Conservation (phyloP, 2,888 invertebrate species). For the Agonopterix subpropinquella region DNA sequence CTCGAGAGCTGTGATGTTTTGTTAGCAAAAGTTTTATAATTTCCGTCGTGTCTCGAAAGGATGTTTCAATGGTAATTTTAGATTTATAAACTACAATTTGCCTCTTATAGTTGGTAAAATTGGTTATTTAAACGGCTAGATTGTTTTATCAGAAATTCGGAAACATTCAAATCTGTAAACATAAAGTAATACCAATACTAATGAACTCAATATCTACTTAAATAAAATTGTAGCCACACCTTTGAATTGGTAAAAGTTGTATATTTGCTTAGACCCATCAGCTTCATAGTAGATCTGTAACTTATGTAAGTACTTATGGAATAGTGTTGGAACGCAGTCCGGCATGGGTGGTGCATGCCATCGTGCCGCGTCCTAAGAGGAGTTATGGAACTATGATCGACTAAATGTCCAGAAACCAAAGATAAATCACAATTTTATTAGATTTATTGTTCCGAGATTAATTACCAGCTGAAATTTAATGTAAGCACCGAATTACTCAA, state of each 20-base stretch:
- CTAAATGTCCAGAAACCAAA: conserved; percentile 62
- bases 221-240: not conserved
- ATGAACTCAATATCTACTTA: conserved; percentile 14
- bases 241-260: conserved; percentile 51
- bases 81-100: conserved; percentile 50
- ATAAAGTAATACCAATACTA: conserved; percentile 22
- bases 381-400: conserved; percentile 65
- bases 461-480: conserved; percentile 52
- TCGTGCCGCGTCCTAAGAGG: conserved; percentile 40
- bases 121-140: conserved; percentile 30
- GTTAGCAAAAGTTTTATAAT: conserved; percentile 45
- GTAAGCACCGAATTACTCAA: conserved; percentile 54
- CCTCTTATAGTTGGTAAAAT: conserved; percentile 37
- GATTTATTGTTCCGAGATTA: conserved; percentile 56
- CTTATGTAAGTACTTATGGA: conserved; percentile 71
- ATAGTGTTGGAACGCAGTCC: conserved; percentile 44
- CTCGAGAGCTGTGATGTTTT: conserved; percentile 68
- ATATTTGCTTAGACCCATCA: conserved; percentile 65
- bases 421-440: conserved; percentile 63
- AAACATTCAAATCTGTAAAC: conserved; percentile 1
- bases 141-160: conserved; percentile 15
- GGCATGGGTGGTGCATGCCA: conserved; percentile 17
- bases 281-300: conserved; percentile 73
- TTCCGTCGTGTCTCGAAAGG: conserved; percentile 41
- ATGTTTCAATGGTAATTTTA: conserved; percentile 50